Evolutionary conservation across 2,888 invertebrate genomes (phyloP).

Genomic region (Onchidella celtica): DNA sequence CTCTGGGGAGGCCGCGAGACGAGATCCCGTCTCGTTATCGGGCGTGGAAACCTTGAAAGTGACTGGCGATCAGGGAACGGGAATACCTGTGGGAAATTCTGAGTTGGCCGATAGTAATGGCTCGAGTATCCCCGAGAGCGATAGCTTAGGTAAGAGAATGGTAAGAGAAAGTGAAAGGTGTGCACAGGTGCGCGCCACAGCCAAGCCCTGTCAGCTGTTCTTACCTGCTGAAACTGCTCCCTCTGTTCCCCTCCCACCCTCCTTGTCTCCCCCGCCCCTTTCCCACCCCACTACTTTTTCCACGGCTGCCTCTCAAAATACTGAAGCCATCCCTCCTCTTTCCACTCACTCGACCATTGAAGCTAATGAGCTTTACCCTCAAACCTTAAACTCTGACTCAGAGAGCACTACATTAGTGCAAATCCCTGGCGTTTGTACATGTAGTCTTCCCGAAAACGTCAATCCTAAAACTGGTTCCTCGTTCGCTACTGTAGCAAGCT

Average conservation of each 20-base stretch:
- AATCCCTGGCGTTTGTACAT: too few species aligned
- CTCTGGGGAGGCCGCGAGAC: too few species aligned
- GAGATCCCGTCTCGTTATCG: too few species aligned
- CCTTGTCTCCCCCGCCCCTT: conserved; percentile 66
- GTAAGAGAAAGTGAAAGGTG: conserved; percentile 93
- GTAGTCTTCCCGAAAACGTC: too few species aligned
- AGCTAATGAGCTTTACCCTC: too few species aligned
- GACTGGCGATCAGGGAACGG: too few species aligned
- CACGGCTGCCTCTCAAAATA: conserved; percentile 55
- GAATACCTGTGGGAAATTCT: not conserved
- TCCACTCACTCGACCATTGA: too few species aligned
- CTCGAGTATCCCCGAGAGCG: conserved; percentile 79
- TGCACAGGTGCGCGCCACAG: conserved; percentile 86
- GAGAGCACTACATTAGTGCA: too few species aligned
- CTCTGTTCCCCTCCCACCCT: conserved; percentile 57
- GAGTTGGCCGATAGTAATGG: not conserved
- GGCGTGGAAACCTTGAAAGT: too few species aligned
- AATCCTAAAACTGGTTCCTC: too few species aligned
- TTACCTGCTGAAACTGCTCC: conserved; percentile 73
- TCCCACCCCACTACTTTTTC: conserved; percentile 76
- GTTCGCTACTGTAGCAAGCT: conserved; percentile 61
- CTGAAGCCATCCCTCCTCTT: conserved; percentile 55
- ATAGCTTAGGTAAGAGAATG: conserved; percentile 92
- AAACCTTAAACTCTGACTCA: too few species aligned
- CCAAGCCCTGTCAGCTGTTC: conserved; percentile 81